These are phyloP conservation scores for Lamellibrachia satsuma DNA, from an alignment of 2,888 invertebrate genomes.

Conservation along the genomic window DNA sequence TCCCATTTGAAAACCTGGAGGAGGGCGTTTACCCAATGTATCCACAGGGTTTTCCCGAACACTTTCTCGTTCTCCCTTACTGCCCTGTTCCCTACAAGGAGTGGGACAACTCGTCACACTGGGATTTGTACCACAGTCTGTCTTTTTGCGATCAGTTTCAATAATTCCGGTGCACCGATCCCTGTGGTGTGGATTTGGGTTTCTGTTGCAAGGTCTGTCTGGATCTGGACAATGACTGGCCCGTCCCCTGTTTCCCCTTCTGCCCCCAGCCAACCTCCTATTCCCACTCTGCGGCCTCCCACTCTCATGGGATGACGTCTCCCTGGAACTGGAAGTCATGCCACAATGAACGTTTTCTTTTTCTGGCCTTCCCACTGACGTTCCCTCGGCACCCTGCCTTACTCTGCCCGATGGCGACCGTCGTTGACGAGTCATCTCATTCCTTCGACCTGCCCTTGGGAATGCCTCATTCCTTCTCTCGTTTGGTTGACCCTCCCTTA, in stretches of 20 bases:
- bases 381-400: not conserved
- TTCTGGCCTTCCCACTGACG: not conserved
- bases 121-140: not conserved
- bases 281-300: slow-evolving; percentile 14
- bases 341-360: not conserved
- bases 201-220: not conserved
- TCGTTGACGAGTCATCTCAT: not conserved
- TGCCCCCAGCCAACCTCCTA: slow-evolving; percentile 21
- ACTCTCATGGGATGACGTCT: not conserved
- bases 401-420: not conserved
- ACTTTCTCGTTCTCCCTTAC: not conserved
- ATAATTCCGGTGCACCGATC: not conserved
- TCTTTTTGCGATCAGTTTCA: not conserved
- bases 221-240: slow-evolving; percentile 23
- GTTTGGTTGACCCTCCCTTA: not conserved
- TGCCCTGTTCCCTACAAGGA: not conserved
- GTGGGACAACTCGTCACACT: not conserved
- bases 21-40: not conserved
- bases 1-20: not conserved
- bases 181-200: not conserved
- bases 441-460: not conserved
- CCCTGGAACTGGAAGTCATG: not conserved
- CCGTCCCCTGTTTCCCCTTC: slow-evolving; percentile 21
- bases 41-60: not conserved
- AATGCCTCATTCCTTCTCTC: not conserved